Percentiles rank a stretch among this genome's conserved stretches.
Evolutionary conservation across 2,113 vertebrate species (phyloP).

Genomic region (Paedocypris sp.): DNA sequence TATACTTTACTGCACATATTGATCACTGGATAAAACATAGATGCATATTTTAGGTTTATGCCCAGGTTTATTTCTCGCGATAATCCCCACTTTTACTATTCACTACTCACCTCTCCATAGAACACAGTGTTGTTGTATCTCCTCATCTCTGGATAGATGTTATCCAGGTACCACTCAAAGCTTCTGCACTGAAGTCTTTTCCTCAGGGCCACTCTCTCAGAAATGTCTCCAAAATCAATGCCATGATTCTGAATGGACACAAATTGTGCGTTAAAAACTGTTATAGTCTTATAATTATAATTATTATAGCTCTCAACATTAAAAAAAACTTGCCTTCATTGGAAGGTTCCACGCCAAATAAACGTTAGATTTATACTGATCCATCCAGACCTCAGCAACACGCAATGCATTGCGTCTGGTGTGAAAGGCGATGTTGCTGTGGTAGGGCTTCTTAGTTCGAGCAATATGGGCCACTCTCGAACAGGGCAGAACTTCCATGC

Average conservation of each 20-base stretch:
- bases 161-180: constrained; percentile 97
- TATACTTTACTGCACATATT: too few relatives aligned
- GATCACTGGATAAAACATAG: too few relatives aligned
- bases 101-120: constrained; percentile 82
- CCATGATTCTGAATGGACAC: constrained; percentile 76
- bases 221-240: constrained; percentile 92
- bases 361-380: constrained; percentile 86
- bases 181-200: constrained; percentile 86
- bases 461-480: constrained; percentile 93
- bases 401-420: constrained; percentile 89
- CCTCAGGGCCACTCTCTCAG: constrained; percentile 74
- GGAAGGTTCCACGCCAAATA: constrained; percentile 98
- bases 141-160: constrained; percentile 95
- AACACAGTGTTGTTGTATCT: constrained; percentile 86
- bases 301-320: neutral
- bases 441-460: constrained; percentile 88
- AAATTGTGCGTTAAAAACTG: too few relatives aligned
- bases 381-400: constrained; percentile 97
- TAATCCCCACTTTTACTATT: neutral
- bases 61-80: too few relatives aligned
- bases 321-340: constrained; percentile 64
- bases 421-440: constrained; percentile 88
- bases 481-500: constrained; percentile 96
- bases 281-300: neutral
- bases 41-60: too few relatives aligned